Conservation (phyloP, 2,888 invertebrate species). For the Athalia cordata region DNA sequence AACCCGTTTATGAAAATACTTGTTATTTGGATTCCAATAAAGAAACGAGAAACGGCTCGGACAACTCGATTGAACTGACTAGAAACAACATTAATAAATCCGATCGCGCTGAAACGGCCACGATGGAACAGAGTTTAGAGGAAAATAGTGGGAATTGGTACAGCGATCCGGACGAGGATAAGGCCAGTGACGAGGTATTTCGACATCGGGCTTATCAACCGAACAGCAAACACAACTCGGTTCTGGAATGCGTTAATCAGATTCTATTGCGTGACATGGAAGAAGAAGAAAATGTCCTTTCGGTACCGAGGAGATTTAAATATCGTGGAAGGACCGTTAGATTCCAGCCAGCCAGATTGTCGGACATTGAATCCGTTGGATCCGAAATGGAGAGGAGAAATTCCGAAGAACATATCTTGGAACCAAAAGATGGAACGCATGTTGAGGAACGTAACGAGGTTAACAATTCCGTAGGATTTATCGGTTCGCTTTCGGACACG, state of each 20-base stretch:
- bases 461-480: slow-evolving; percentile 57
- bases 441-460: slow-evolving; percentile 48
- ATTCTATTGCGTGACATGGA: slow-evolving; percentile 85
- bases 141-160: slow-evolving; percentile 86
- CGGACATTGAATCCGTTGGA: slow-evolving; percentile 71
- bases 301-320: slow-evolving; percentile 70
- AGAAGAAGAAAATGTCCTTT: slow-evolving; percentile 71
- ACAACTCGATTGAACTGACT: slow-evolving; percentile 27
- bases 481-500: slow-evolving; percentile 63
- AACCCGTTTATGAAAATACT: slow-evolving; percentile 69
- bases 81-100: slow-evolving; percentile 33
- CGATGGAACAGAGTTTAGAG: slow-evolving; percentile 63
- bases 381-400: slow-evolving; percentile 71
- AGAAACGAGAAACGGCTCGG: slow-evolving; percentile 25
- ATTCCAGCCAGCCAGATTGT: slow-evolving; percentile 69
- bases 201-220: slow-evolving; percentile 68
- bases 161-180: slow-evolving; percentile 86
- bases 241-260: slow-evolving; percentile 90
- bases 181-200: slow-evolving; percentile 76
- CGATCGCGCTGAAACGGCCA: slow-evolving; percentile 46
- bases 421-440: slow-evolving; percentile 47
- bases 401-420: slow-evolving; percentile 64
- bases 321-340: slow-evolving; percentile 70
- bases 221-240: slow-evolving; percentile 87
- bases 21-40: slow-evolving; percentile 46